Evolutionary conservation across 2,113 vertebrate genomes (phyloP).

Genomic region (Guaruba guarouba): DNA sequence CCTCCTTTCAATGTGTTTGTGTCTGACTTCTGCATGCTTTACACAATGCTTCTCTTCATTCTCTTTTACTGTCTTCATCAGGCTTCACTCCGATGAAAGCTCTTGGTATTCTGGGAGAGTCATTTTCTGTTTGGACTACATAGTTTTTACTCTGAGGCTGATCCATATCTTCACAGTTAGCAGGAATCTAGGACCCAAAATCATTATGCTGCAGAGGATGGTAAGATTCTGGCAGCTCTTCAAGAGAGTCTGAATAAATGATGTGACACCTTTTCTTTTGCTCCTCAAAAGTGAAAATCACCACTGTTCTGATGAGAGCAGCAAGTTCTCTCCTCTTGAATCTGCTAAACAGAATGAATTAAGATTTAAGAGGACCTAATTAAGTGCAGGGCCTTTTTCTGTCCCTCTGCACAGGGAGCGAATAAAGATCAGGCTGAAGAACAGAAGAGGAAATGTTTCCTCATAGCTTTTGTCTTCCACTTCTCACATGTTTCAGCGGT

Average conservation of each 20-base stretch:
- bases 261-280: background rate
- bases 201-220: conserved; percentile 95
- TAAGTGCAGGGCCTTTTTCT: background rate
- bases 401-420: background rate
- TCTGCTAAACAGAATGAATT: conserved; percentile 2
- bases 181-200: conserved; percentile 93
- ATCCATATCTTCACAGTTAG: conserved; percentile 98
- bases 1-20: background rate
- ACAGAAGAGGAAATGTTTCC: background rate
- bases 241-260: conserved; percentile 4
- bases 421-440: background rate
- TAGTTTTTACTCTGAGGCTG: conserved; percentile 93
- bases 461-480: background rate
- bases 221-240: conserved; percentile 75
- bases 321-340: background rate
- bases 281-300: background rate
- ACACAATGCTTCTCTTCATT: background rate
- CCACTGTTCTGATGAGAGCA: background rate
- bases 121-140: conserved; percentile 93
- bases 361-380: conserved; percentile 6
- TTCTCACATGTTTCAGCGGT: background rate
- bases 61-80: conserved; percentile 13
- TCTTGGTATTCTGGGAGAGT: conserved; percentile 86
- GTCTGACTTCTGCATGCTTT: background rate
- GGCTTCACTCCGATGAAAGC: conserved; percentile 74